Evolutionary conservation across 2,888 invertebrate genomes (phyloP).

Genomic region (Megalurothrips usitatus): DNA sequence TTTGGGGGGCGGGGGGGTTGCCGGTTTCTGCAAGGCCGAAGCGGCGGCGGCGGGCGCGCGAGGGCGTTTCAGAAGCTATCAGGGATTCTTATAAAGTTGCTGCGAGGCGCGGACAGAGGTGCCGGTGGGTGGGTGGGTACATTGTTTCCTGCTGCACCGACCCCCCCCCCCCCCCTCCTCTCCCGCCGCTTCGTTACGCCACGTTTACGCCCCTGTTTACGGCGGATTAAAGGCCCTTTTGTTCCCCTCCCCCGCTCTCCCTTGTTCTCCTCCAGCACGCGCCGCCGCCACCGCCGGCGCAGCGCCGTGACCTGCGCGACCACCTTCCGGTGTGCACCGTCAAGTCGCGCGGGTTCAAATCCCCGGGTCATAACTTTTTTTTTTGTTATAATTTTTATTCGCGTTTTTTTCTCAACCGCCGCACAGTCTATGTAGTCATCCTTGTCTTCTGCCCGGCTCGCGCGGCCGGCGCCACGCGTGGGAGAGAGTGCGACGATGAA

Average conservation of each 20-base stretch:
- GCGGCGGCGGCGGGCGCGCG: background rate
- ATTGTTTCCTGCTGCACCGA: background rate
- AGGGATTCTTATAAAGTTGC: slow-evolving; percentile 15
- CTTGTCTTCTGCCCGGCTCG: too few species aligned
- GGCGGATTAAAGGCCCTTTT: slow-evolving; percentile 10
- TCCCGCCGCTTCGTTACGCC: background rate
- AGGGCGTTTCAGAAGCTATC: background rate
- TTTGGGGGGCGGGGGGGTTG: too few species aligned
- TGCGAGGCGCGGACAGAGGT: background rate
- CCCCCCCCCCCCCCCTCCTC: background rate
- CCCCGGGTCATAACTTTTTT: background rate
- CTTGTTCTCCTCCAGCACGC: background rate
- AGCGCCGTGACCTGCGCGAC: background rate
- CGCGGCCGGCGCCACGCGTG: too few species aligned
- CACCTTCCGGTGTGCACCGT: background rate
- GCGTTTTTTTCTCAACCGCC: too few species aligned
- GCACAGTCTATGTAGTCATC: too few species aligned
- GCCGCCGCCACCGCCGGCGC: background rate
- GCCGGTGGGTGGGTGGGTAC: background rate
- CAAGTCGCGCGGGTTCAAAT: background rate
- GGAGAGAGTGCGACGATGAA: too few species aligned
- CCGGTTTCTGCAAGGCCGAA: background rate
- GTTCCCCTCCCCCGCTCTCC: background rate
- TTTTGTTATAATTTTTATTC: too few species aligned
- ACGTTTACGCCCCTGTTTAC: slow-evolving; percentile 20